Percentiles rank a stretch among this genome's conserved stretches.
phyloP scores from a whole-genome alignment of 1,140 invertebrate species.

The Drosophila ercepeae region DNA sequence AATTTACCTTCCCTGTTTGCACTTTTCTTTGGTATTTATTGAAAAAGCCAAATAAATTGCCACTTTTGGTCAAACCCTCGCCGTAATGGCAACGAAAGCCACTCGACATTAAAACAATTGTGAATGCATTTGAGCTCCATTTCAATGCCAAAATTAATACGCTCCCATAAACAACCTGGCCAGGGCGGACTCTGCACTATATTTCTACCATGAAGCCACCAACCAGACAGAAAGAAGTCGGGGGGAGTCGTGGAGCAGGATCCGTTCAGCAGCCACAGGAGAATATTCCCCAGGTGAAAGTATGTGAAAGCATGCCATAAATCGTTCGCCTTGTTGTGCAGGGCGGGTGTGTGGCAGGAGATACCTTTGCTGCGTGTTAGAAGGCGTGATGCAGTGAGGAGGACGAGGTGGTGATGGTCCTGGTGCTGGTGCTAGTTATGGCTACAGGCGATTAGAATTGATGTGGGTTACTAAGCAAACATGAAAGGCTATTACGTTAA shows the following conservation, averaged over 20 bases:
- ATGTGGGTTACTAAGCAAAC: conserved; percentile 82
- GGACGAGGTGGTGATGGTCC: conserved; percentile 4
- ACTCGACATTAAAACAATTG: conserved; percentile 70
- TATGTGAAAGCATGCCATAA: conserved; percentile 82
- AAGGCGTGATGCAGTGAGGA: conserved; percentile 1
- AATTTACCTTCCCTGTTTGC: neutral
- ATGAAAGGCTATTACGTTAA: conserved; percentile 82
- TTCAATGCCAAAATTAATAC: conserved; percentile 80
- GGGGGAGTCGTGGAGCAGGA: conserved; percentile 5
- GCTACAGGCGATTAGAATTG: conserved; percentile 75
- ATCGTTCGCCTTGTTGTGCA: conserved; percentile 63
- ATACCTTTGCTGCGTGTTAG: conserved; percentile 8
- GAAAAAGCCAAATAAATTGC: conserved; percentile 20
- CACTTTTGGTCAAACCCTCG: conserved; percentile 50
- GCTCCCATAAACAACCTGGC: conserved; percentile 63
- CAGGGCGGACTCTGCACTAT: conserved; percentile 28
- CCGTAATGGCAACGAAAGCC: conserved; percentile 47
- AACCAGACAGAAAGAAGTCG: neutral
- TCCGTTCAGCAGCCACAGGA: conserved; percentile 27
- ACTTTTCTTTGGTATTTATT: conserved; percentile 1
- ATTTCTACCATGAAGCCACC: conserved; percentile 6
- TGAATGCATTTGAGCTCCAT: conserved; percentile 66
- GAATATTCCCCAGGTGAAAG: conserved; percentile 81
- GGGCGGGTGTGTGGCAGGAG: conserved; percentile 17
- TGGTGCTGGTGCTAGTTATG: conserved; percentile 30